phyloP scores from a whole-genome alignment of 2,888 invertebrate species.

The Alcis repandata region DNA sequence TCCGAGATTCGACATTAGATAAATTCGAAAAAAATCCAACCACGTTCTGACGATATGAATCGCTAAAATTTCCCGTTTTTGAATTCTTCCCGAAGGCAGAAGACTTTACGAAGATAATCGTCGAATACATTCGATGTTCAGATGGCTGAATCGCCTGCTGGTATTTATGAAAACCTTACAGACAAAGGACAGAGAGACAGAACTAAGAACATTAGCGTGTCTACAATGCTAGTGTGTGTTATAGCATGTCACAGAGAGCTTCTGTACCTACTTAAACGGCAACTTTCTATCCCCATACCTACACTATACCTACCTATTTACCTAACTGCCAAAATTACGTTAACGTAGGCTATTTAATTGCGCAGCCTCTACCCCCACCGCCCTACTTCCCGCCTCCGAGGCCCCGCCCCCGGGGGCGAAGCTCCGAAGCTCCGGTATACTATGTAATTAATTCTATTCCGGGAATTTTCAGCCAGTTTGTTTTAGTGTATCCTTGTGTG shows the following conservation, averaged over 20 bases:
- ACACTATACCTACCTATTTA: slow-evolving; percentile 11
- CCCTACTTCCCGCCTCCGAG: slow-evolving; percentile 48
- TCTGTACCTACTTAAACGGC: background rate
- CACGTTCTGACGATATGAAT: too few relatives aligned
- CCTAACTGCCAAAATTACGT: slow-evolving; percentile 59
- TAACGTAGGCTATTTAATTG: slow-evolving; percentile 66
- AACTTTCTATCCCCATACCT: slow-evolving; percentile 16
- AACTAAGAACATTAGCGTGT: too few relatives aligned
- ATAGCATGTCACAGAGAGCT: background rate
- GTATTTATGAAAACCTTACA: too few relatives aligned
- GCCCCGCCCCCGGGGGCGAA: slow-evolving; percentile 50
- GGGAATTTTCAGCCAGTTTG: slow-evolving; percentile 57
- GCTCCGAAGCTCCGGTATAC: slow-evolving; percentile 37
- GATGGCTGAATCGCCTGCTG: too few relatives aligned
- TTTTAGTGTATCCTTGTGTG: slow-evolving; percentile 49
- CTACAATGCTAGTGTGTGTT: too few relatives aligned
- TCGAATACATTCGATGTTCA: too few relatives aligned
- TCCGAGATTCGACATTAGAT: too few relatives aligned
- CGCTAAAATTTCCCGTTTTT: too few relatives aligned
- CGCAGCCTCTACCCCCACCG: slow-evolving; percentile 46
- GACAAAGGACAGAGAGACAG: too few relatives aligned
- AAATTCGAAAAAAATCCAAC: too few relatives aligned
- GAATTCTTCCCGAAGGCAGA: too few relatives aligned
- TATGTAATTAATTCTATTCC: slow-evolving; percentile 75
- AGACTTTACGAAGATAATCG: too few relatives aligned